These are phyloP conservation scores for Nautilus pompilius DNA, from an alignment of 1,140 invertebrate genomes.

Conservation along the genomic window DNA sequence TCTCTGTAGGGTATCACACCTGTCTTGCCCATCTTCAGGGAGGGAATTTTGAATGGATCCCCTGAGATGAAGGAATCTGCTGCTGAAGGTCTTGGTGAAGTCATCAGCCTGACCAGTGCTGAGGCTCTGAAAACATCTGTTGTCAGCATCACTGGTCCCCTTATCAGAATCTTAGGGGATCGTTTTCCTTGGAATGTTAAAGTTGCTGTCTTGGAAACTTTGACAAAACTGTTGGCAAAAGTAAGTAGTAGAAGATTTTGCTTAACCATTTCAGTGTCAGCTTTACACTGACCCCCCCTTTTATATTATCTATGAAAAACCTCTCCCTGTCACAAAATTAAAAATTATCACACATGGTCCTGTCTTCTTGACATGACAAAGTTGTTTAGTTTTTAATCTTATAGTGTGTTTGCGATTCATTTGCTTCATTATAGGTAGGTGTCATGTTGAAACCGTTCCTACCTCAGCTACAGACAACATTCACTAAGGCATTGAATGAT, in stretches of 20 bases:
- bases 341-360: too few relatives aligned
- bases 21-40: constrained; percentile 89
- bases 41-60: constrained; percentile 90
- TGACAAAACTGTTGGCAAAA: constrained; percentile 79
- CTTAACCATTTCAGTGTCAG: too few relatives aligned
- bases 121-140: constrained; percentile 88
- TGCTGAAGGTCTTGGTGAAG: constrained; percentile 88
- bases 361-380: too few relatives aligned
- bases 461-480: constrained; percentile 96
- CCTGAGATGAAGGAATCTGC: constrained; percentile 94
- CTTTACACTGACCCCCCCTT: too few relatives aligned
- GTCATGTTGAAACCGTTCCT: constrained; percentile 94
- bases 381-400: too few relatives aligned
- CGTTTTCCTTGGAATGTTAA: constrained; percentile 90
- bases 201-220: constrained; percentile 90
- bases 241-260: too few relatives aligned
- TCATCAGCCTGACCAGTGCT: constrained; percentile 75
- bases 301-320: too few relatives aligned
- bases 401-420: too few relatives aligned
- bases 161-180: constrained; percentile 96
- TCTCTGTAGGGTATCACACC: constrained; percentile 77
- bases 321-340: background rate
- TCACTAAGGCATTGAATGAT: constrained; percentile 90
- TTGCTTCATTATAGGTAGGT: constrained; percentile 58
- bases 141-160: constrained; percentile 93